These are phyloP conservation scores for Chaetura pelagica DNA, from an alignment of 2,113 vertebrate genomes.

Conservation along the genomic window DNA sequence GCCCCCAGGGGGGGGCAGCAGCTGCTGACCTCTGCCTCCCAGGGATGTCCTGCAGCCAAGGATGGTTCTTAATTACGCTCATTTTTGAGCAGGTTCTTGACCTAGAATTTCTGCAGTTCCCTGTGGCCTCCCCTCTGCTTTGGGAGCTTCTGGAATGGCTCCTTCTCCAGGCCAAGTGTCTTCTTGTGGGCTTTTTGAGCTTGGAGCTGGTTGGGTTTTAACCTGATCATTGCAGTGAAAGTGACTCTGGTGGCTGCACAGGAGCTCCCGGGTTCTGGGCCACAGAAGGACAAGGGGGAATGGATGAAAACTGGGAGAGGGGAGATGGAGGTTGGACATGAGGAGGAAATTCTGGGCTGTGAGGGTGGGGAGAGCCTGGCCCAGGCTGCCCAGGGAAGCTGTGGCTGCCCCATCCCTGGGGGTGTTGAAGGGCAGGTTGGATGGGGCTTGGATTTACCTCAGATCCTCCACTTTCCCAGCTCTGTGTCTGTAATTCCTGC, in stretches of 20 bases:
- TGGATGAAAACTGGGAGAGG: too few species aligned
- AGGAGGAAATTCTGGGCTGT: too few species aligned
- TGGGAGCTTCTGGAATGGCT: neutral
- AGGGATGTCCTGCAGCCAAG: fast-evolving
- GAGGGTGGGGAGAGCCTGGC: too few species aligned
- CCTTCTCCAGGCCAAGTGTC: neutral
- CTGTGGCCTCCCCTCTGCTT: neutral
- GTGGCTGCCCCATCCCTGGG: too few species aligned
- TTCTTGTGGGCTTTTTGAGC: neutral
- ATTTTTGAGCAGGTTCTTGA: neutral
- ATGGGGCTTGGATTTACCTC: too few species aligned
- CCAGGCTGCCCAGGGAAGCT: too few species aligned
- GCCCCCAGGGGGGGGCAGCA: too few species aligned
- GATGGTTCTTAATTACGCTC: fast-evolving
- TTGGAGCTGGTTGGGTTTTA: neutral
- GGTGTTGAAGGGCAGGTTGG: too few species aligned
- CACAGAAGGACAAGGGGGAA: too few species aligned
- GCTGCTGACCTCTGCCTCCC: neutral
- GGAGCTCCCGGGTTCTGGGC: neutral
- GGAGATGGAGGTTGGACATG: too few species aligned
- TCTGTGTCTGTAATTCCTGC: too few species aligned
- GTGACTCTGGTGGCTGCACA: neutral
- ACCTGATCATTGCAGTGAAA: neutral
- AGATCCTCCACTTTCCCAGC: too few species aligned
- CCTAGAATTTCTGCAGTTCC: neutral